phyloP scores from a whole-genome alignment of 2,888 invertebrate genomes.

The Helobdella robusta region DNA sequence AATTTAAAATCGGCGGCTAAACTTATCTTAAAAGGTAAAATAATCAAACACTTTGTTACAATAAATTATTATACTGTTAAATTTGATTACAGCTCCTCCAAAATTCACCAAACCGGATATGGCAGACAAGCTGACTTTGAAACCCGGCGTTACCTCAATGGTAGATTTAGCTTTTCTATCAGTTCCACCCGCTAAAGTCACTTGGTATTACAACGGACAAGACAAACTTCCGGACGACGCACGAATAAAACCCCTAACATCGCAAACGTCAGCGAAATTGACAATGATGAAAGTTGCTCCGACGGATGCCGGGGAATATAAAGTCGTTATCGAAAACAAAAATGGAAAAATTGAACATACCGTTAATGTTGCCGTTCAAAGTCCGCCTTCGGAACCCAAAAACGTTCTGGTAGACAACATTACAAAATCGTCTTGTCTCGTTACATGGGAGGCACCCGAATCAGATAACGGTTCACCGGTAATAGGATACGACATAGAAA shows the following conservation, averaged over 20 bases:
- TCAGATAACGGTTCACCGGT: conserved; percentile 48
- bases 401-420: conserved; percentile 39
- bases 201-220: conserved; percentile 36
- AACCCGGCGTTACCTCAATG: conserved; percentile 34
- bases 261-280: conserved; percentile 36
- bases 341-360: conserved; percentile 33
- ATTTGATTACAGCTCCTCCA: conserved; percentile 33
- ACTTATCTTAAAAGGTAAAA: conserved; percentile 42
- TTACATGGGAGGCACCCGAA: conserved; percentile 46
- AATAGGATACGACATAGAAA: conserved; percentile 44
- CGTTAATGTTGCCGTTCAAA: conserved; percentile 48
- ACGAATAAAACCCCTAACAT: conserved; percentile 33
- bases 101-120: conserved; percentile 31
- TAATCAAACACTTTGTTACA: background rate
- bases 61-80: background rate
- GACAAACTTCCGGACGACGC: conserved; percentile 28
- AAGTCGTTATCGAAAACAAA: conserved; percentile 36
- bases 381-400: conserved; percentile 43
- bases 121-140: conserved; percentile 34
- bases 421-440: conserved; percentile 42
- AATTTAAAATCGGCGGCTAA: conserved; percentile 41
- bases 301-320: conserved; percentile 36
- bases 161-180: conserved; percentile 36
- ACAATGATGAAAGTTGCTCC: conserved; percentile 34
- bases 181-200: conserved; percentile 36